A percentile compares a stretch with the other conserved stretches of the same genome.
phyloP scores from a whole-genome alignment of 2,113 vertebrate species.

The Phasianus colchicus region DNA sequence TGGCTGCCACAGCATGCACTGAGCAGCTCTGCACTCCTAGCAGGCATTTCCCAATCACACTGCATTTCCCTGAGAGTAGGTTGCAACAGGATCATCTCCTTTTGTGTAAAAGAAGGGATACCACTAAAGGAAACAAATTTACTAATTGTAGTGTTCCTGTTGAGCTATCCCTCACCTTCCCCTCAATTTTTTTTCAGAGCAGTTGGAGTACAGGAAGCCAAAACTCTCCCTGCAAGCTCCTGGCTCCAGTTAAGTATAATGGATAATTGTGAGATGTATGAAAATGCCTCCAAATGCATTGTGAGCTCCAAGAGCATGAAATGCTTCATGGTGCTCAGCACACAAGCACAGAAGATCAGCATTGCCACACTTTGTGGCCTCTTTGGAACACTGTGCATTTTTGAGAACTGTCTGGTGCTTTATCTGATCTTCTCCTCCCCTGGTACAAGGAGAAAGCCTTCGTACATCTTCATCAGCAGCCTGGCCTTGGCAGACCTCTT shows the following conservation, averaged over 20 bases:
- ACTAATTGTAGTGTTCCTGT: not conserved
- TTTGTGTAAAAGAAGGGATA: not conserved
- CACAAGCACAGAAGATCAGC: conserved; percentile 65
- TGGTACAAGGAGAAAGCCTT: conserved; percentile 82
- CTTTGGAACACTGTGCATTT: conserved; percentile 84
- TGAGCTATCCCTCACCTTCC: not conserved
- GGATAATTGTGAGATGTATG: conserved; percentile 31
- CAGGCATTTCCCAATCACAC: not conserved
- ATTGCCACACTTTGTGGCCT: conserved; percentile 83
- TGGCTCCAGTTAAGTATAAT: conserved; percentile 7
- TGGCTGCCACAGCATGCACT: not conserved
- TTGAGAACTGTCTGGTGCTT: conserved; percentile 87
- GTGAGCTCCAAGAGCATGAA: conserved; percentile 64
- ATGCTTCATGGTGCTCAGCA: conserved; percentile 86
- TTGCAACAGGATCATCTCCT: not conserved
- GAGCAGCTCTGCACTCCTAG: not conserved
- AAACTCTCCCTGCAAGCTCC: not conserved
- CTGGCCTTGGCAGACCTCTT: conserved; percentile 89
- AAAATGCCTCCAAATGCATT: conserved; percentile 52
- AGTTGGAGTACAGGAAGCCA: not conserved
- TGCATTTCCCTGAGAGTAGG: not conserved
- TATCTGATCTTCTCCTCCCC: conserved; percentile 82
- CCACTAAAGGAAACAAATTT: not conserved
- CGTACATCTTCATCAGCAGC: conserved; percentile 91
- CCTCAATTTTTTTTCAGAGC: conserved; percentile 26